Percentiles rank a stretch among this genome's conserved stretches.
Evolutionary conservation across 2,113 vertebrate species (phyloP).

Genomic region (sheep (Ovis aries)): ARS-UI_Ramb_v3.0 NC_056070.1:70664501-70665000

Average conservation of each 20-base stretch:
- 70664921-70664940: no score
- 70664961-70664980: no score
- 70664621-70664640: not conserved
- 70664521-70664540: not conserved
- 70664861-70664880: no score
- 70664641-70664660: not conserved
- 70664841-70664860: no score
- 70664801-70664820: no score
- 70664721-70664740: not conserved
- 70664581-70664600: not conserved
- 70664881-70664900: no score
- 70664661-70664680: not conserved
- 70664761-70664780: rapidly evolving
- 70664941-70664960: no score
- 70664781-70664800: no score
- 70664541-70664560: rapidly evolving
- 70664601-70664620: not conserved
- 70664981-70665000: no score
- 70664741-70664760: no score
- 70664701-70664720: not conserved
- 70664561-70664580: rapidly evolving
- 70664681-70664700: rapidly evolving
- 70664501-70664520: not conserved
- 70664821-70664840: no score
- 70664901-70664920: no score